Evolutionary conservation across 2,113 vertebrate genomes (phyloP).

Genomic region (Promerops cafer): DNA sequence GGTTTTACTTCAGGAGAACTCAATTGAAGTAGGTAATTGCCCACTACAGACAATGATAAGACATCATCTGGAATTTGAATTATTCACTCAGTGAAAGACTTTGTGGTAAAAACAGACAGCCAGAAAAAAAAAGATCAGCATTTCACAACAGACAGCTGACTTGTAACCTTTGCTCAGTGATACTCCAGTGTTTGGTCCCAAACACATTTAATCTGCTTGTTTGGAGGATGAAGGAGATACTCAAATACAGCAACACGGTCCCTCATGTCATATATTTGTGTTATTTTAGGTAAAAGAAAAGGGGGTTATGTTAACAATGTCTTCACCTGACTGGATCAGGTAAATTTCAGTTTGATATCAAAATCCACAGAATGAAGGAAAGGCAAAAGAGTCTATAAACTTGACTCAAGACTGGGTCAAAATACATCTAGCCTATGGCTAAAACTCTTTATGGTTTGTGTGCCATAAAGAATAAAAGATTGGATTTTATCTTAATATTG

Average conservation of each 20-base stretch:
- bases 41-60: background rate
- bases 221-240: background rate
- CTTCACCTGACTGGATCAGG: background rate
- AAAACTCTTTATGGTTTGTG: background rate
- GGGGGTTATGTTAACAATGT: background rate
- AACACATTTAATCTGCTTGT: background rate
- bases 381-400: background rate
- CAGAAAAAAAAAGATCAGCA: background rate
- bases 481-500: background rate
- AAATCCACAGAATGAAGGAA: background rate
- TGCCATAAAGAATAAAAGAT: background rate
- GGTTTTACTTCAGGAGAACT: background rate
- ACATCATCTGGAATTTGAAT: background rate
- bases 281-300: background rate
- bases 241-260: background rate
- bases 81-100: background rate
- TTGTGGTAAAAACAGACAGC: background rate
- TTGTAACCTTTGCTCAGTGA: background rate
- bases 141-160: background rate
- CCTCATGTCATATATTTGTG: background rate
- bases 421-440: background rate
- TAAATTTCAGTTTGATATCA: background rate
- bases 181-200: background rate
- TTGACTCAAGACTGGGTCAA: background rate
- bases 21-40: background rate